Evolutionary conservation across 2,888 invertebrate genomes (phyloP), one percentile per base, ranked within the genome.

Genomic region (Gastracanthus pulcherrimus): DNA sequence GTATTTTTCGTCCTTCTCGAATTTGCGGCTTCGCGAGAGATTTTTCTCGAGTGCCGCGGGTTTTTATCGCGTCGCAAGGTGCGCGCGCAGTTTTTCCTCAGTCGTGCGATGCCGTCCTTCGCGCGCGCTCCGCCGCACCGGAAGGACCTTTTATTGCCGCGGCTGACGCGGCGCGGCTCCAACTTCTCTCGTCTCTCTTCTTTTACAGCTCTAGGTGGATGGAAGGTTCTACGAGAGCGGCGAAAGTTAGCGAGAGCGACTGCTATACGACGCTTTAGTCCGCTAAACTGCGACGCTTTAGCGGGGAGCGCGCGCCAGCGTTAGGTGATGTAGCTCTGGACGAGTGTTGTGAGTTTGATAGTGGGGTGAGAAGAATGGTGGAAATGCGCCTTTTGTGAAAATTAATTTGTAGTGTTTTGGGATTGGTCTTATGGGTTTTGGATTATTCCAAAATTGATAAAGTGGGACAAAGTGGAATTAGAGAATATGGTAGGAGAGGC

Each of bases 1-100:
- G n/a, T n/a, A n/a, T n/a, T n/a, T n/a, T n/a, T n/a, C n/a, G n/a
- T n/a, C 1, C 26, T 60, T 55, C 13, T 45, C 16, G 13, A 16
- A 31, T 64, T 19, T 11, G 26, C 48, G 9, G 11, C 9, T 5
- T n/a, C n/a, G 51, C 36, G 58, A 7, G 23, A 6, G 31, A 29
- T 70, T 55, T 77, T 77, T 31, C 69, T 70, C 70, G 70, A 69
- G 36, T 26, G 34, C 76, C n/a, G n/a, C n/a, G n/a, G n/a, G 16
- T 41, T 76, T 67, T 66, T 74, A 67, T 67, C 55, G 66, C 41
- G 34, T 3, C 62, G 60, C 60, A 11, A 4, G 3, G 16, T 13
- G 16, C 11, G 13, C n/a, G 13, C n/a, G 34, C 64, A 38, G 16
- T 11, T 66, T 31, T 79, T 45, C 55, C 48, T 41, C 16, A 41